A percentile compares a stretch with the other conserved stretches of the same genome.
Evolutionary conservation across 2,113 vertebrate genomes (phyloP).

Genomic region (Sapayoa aenigma): DNA sequence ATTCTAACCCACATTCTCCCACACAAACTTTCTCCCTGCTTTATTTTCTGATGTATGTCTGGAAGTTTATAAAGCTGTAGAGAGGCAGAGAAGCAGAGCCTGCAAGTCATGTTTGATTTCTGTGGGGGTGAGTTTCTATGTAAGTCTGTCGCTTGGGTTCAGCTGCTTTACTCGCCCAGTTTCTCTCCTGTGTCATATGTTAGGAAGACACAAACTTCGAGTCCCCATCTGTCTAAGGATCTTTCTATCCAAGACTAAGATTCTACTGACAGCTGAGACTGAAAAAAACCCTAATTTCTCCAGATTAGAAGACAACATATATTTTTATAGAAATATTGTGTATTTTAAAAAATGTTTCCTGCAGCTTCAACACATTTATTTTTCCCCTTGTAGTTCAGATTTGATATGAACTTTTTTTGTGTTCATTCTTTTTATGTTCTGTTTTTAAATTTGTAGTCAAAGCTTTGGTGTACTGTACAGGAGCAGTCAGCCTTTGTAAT

Average conservation of each 20-base stretch:
- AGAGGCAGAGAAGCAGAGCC: not conserved
- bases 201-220: not conserved
- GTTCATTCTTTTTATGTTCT: conserved; percentile 65
- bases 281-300: conserved; percentile 40
- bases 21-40: not conserved
- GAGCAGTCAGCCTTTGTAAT: conserved; percentile 77
- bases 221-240: conserved; percentile 44
- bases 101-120: not conserved
- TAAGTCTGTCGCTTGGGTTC: not conserved
- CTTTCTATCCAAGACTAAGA: conserved; percentile 40
- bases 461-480: conserved; percentile 75
- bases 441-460: conserved; percentile 66
- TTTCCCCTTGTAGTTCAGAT: conserved; percentile 21
- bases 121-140: conserved; percentile 6
- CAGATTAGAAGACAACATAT: conserved; percentile 59
- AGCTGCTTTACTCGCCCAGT: conserved; percentile 58
- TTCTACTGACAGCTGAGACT: conserved; percentile 57
- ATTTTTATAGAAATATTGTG: conserved; percentile 74
- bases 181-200: conserved; percentile 40
- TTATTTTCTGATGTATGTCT: not conserved
- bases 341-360: conserved; percentile 57
- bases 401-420: conserved; percentile 60
- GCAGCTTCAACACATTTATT: conserved; percentile 28
- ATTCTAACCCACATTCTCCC: not conserved
- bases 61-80: conserved; percentile 40